Evolutionary conservation across 2,797 vertebrate species (phyloP).

Genomic region (Danionella dracula): DNA sequence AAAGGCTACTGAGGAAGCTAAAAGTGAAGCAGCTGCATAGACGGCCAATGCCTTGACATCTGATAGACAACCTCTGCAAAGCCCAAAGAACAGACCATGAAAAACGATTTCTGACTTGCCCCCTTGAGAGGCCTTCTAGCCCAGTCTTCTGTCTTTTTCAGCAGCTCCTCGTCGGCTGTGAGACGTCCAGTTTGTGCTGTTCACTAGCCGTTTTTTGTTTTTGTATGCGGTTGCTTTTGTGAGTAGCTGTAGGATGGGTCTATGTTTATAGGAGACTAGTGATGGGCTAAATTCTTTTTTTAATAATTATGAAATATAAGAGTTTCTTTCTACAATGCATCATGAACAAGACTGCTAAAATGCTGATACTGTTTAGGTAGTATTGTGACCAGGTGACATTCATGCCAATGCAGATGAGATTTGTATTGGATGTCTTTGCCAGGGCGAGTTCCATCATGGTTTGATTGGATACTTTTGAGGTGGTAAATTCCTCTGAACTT

Average conservation of each 20-base stretch:
- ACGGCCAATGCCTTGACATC: conserved; percentile 36
- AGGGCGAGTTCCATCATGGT: background rate
- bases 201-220: conserved; percentile 7
- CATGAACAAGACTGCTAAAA: conserved; percentile 35
- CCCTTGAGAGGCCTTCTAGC: conserved; percentile 62
- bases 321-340: conserved; percentile 35
- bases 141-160: conserved; percentile 53
- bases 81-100: conserved; percentile 41
- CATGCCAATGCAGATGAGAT: conserved; percentile 4
- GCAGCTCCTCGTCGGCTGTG: conserved; percentile 61
- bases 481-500: background rate
- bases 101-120: conserved; percentile 41
- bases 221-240: background rate
- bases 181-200: conserved; percentile 46
- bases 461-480: conserved; percentile 13
- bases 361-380: conserved; percentile 16
- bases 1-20: conserved; percentile 79
- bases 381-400: conserved; percentile 18
- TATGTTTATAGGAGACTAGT: conserved; percentile 37
- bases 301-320: too few species aligned
- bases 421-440: conserved; percentile 1
- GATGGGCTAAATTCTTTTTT: conserved; percentile 11
- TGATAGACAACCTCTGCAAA: conserved; percentile 32
- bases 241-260: background rate
- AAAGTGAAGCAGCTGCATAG: conserved; percentile 81